Evolutionary conservation across 2,113 vertebrate species (phyloP), one percentile per base, ranked within the genome.

Genomic region (Gymnorhina tibicen): DNA sequence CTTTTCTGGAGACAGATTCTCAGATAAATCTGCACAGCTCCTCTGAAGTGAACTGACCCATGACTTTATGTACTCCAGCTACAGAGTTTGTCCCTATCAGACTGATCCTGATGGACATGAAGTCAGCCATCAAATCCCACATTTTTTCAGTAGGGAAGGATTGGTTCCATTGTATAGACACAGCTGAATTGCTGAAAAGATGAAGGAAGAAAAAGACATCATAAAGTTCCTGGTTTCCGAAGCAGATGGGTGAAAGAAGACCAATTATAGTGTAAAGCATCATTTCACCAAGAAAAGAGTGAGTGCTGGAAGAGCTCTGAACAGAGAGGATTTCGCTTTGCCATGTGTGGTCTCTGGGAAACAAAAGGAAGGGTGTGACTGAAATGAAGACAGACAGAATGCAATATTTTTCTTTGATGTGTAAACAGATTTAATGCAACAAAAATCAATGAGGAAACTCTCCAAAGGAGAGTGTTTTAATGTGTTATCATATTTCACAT

Each of bases 401-500:
- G 93, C 84, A 97, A 91, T 97, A 93, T 97, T 95, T 93, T 88
- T 91, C 85, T 97, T 91, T 94, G 94, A 96, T 94, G 94, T 94
- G 94, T 79, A 95, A 97, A 97, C 90, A 97, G 94, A 96, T 97
- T 94, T 97, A 97, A 94, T 96, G 94, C 84, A 93, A 86, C 94
- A 86, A 96, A 96, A 96, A 97, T 97, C 97, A 96, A 95, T 97
- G 95, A 90, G 85, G 87, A 94, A 96, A 93, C 72, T 92, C 97
- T 97, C 95, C 86, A 86, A 94, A 96, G 95, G 91, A 95, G 91
- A 89, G 92, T 74, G 83, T 97, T 97, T 97, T 97, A 96, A 95
- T 97, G 93, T 60, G 92, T 91, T 97, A 97, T 96, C 95, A 96
- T 97, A 96, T 96, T 96, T 97, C 96, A 97, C 89, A 78, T 88